A percentile compares a stretch with the other conserved stretches of the same genome.
Evolutionary conservation across 2,797 vertebrate genomes (phyloP).

Genomic region (Bryconaethiops microstoma): DNA sequence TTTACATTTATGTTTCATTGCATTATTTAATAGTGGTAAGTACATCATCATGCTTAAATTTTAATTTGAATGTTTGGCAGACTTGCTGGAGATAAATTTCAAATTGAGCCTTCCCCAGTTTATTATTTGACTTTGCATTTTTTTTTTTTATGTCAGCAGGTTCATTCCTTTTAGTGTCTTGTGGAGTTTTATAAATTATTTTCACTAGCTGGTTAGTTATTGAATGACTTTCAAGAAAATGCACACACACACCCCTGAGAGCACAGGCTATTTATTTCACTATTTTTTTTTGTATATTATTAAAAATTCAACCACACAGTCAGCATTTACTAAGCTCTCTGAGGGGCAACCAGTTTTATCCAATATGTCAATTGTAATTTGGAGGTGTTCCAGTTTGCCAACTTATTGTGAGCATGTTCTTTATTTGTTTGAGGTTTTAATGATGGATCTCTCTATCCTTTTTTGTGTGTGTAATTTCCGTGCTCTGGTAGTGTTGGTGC

Average conservation of each 20-base stretch:
- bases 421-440: slow-evolving; percentile 24
- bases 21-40: background rate
- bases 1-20: slow-evolving; percentile 27
- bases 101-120: background rate
- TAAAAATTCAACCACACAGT: slow-evolving; percentile 10
- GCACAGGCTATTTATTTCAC: slow-evolving; percentile 35
- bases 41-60: background rate
- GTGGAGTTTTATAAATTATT: slow-evolving; percentile 18
- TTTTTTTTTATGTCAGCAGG: slow-evolving; percentile 13
- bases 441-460: slow-evolving; percentile 3
- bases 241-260: slow-evolving; percentile 19
- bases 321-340: background rate
- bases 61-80: background rate
- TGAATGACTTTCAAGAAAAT: slow-evolving; percentile 10
- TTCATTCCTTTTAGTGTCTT: background rate
- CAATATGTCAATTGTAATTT: slow-evolving; percentile 21
- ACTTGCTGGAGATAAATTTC: background rate
- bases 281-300: slow-evolving; percentile 8
- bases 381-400: slow-evolving; percentile 45
- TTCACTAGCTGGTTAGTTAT: background rate
- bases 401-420: slow-evolving; percentile 20
- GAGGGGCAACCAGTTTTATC: slow-evolving; percentile 5
- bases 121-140: background rate
- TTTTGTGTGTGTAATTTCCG: slow-evolving; percentile 33
- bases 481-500: slow-evolving; percentile 31